phyloP scores from a whole-genome alignment of 2,113 vertebrate genomes.

The Dinomys branickii region DNA sequence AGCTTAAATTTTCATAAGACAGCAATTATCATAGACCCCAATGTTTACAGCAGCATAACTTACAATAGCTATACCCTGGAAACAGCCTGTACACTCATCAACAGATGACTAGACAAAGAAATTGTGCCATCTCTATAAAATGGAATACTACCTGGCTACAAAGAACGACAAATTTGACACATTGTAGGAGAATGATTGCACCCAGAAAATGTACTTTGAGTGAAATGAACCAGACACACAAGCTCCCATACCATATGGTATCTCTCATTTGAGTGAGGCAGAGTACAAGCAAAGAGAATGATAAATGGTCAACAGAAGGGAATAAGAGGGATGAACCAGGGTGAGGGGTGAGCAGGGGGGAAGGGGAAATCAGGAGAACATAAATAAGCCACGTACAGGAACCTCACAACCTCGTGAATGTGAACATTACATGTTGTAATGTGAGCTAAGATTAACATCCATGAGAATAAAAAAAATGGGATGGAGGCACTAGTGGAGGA shows the following conservation, averaged over 20 bases:
- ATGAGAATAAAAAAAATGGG: not conserved
- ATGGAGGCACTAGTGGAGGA: not conserved
- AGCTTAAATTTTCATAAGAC: not conserved
- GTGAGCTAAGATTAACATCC: not conserved
- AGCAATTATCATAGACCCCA: not conserved
- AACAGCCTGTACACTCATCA: not conserved
- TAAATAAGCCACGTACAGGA: not conserved
- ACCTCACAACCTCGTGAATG: not conserved
- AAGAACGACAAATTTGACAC: not conserved
- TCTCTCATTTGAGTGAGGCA: not conserved
- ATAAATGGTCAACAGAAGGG: not conserved
- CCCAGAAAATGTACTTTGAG: not conserved
- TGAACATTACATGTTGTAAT: not conserved
- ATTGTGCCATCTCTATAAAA: not conserved
- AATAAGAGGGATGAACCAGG: not conserved
- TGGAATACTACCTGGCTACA: not conserved
- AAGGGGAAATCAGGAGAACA: not conserved
- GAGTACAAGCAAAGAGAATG: not conserved
- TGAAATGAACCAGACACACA: not conserved
- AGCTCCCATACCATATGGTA: not conserved
- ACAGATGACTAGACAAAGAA: not conserved
- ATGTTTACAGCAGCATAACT: not conserved
- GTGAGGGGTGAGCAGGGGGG: not conserved
- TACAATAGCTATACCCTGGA: not conserved
- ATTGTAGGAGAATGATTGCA: not conserved